Percentiles rank a stretch among this genome's conserved stretches.
phyloP scores from a whole-genome alignment of 2,797 vertebrate species.

The Cyclura pinguis region DNA sequence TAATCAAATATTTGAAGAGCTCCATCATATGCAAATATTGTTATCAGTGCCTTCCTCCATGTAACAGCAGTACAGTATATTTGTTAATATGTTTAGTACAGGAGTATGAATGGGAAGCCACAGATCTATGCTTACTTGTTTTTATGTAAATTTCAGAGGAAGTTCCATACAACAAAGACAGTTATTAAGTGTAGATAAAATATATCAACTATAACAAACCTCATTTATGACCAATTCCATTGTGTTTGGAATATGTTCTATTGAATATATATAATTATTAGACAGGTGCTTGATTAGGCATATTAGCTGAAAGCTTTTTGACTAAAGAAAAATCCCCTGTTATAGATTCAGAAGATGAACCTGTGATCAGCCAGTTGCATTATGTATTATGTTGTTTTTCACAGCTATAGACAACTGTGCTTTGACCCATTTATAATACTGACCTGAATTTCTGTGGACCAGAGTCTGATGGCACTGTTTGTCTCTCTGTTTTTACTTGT shows the following conservation, averaged over 20 bases:
- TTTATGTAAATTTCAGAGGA: background rate
- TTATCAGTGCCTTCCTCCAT: background rate
- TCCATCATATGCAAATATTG: background rate
- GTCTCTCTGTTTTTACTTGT: background rate
- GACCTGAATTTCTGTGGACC: background rate
- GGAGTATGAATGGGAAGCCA: background rate
- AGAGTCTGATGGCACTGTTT: background rate
- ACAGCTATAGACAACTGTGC: background rate
- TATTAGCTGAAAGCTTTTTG: background rate
- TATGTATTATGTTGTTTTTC: background rate
- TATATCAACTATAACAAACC: background rate
- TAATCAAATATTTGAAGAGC: background rate
- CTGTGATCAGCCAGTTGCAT: background rate
- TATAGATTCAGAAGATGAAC: conserved; percentile 2
- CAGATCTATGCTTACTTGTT: background rate
- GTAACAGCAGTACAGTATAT: background rate
- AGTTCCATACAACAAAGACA: background rate
- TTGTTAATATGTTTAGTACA: background rate
- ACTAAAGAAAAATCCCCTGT: background rate
- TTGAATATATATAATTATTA: background rate
- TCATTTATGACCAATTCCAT: background rate
- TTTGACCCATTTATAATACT: background rate
- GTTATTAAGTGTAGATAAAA: background rate
- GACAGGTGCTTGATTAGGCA: background rate
- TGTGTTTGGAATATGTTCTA: background rate